These are phyloP conservation scores for Manis crassicaudata DNA, from an alignment of 2,797 vertebrate genomes.

Conservation along the genomic window DNA sequence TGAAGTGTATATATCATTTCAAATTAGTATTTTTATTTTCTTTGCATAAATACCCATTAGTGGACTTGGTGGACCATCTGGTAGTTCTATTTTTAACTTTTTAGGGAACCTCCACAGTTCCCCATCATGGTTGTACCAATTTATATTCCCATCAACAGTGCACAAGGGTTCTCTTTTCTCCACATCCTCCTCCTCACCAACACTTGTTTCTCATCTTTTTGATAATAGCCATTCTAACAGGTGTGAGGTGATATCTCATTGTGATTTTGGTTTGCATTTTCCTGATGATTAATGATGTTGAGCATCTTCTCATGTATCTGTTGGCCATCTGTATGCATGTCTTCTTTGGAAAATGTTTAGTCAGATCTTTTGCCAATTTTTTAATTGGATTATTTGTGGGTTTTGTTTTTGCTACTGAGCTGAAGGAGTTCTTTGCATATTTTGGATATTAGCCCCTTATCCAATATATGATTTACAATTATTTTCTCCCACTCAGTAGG, in stretches of 20 bases:
- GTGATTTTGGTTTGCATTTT: not conserved
- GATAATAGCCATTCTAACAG: not conserved
- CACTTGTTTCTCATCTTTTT: not conserved
- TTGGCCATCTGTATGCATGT: not conserved
- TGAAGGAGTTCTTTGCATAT: not conserved
- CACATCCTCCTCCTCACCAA: not conserved
- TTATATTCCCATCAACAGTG: not conserved
- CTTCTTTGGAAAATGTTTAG: not conserved
- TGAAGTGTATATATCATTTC: not conserved
- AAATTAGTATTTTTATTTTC: not conserved
- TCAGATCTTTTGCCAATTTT: not conserved
- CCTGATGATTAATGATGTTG: not conserved
- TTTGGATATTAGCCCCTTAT: not conserved
- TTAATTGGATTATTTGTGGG: not conserved
- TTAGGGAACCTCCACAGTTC: not conserved
- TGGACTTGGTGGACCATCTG: not conserved
- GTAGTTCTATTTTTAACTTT: not conserved
- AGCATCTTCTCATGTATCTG: not conserved
- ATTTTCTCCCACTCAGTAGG: not conserved
- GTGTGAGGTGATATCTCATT: not conserved
- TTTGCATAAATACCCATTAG: not conserved
- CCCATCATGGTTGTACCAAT: not conserved
- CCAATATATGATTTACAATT: not conserved
- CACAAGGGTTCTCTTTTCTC: not conserved
- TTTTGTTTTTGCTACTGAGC: not conserved